Conservation (phyloP, 2,113 vertebrate species). For the Alosa alosa region DNA sequence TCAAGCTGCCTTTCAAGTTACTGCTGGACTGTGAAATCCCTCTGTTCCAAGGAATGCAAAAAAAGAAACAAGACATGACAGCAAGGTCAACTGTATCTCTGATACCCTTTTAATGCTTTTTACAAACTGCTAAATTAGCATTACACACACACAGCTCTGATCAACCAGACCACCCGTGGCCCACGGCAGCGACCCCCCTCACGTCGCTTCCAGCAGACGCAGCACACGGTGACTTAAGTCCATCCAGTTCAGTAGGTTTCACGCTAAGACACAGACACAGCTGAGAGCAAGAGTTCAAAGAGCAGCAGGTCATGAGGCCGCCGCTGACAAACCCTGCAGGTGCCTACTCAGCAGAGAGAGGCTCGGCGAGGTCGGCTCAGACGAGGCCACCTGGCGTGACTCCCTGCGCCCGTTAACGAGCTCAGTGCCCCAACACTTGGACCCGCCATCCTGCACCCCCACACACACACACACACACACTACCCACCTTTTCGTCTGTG, state of each 20-base stretch:
- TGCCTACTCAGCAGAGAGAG: not conserved
- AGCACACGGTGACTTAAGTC: not conserved
- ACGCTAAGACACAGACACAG: not conserved
- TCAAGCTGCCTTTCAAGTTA: slow-evolving; percentile 20
- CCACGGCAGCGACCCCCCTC: not conserved
- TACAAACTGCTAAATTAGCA: not conserved
- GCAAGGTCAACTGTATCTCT: slow-evolving; percentile 6
- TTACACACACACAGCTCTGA: not conserved
- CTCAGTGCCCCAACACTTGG: not conserved
- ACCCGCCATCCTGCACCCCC: not conserved
- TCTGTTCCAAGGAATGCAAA: slow-evolving; percentile 27
- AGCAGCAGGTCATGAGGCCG: not conserved
- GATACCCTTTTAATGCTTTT: slow-evolving; percentile 14
- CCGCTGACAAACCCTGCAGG: not conserved
- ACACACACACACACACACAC: not conserved
- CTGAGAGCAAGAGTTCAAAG: not conserved
- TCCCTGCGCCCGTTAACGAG: not conserved
- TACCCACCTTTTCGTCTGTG: not conserved
- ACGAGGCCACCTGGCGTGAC: not conserved
- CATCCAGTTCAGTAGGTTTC: not conserved
- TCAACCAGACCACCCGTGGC: not conserved
- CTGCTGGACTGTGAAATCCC: slow-evolving; percentile 16
- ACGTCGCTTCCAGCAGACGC: not conserved
- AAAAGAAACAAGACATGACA: not conserved
- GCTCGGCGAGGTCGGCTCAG: not conserved